These are phyloP conservation scores for Salvelinus sp. DNA, from an alignment of 2,113 vertebrate genomes.

Conservation along the genomic window DNA sequence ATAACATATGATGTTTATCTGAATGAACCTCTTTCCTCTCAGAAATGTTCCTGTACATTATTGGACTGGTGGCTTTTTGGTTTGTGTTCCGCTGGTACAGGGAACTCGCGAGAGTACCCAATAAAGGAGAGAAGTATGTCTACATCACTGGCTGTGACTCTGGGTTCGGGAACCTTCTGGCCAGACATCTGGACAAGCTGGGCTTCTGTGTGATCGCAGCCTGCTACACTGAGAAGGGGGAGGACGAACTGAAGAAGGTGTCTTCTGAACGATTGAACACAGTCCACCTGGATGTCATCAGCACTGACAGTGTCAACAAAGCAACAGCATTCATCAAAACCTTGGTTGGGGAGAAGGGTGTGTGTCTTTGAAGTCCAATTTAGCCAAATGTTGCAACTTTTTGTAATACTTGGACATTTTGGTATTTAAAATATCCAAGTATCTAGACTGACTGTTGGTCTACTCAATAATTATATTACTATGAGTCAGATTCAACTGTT, in stretches of 20 bases:
- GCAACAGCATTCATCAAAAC: slow-evolving; percentile 69
- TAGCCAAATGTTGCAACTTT: neutral
- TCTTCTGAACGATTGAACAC: slow-evolving; percentile 70
- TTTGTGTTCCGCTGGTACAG: slow-evolving; percentile 62
- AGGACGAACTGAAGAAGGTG: slow-evolving; percentile 67
- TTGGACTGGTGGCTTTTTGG: slow-evolving; percentile 48
- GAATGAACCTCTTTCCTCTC: neutral
- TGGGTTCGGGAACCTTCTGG: slow-evolving; percentile 73
- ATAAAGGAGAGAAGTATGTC: slow-evolving; percentile 69
- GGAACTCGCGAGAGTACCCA: slow-evolving; percentile 56
- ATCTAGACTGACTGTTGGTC: no score
- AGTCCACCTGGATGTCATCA: slow-evolving; percentile 77
- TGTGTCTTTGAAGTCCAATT: slow-evolving; percentile 9
- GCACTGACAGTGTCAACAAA: slow-evolving; percentile 68
- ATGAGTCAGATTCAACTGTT: neutral
- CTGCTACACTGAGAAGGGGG: slow-evolving; percentile 72
- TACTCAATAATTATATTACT: neutral
- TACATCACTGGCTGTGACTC: slow-evolving; percentile 75
- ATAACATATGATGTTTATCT: neutral
- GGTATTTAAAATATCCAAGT: neutral
- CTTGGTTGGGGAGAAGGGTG: slow-evolving; percentile 78
- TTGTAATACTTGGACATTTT: neutral
- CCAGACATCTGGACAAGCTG: slow-evolving; percentile 71
- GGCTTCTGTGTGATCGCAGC: slow-evolving; percentile 76
- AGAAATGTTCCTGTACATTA: slow-evolving; percentile 60